Evolutionary conservation across 2,888 invertebrate species (phyloP), one percentile per base, ranked within the genome.

Genomic region (Stomorhina lunata): DNA sequence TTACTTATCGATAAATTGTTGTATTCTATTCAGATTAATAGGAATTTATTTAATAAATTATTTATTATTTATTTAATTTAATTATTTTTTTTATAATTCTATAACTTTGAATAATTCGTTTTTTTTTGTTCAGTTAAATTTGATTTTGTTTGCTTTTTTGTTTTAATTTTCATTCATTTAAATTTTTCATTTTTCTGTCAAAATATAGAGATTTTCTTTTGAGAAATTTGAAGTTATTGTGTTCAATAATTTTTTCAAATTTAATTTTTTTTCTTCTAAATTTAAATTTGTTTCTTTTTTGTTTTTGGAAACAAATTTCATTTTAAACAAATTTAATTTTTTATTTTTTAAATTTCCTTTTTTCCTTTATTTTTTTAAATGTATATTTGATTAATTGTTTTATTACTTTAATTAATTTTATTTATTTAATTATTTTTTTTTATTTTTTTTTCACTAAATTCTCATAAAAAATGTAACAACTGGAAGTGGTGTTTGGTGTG

Each of bases 401-500:
- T 69, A 53, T 32, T 65, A 66, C 20, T n/a, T 48, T 65, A 50
- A 57, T 55, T 75, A 55, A 29, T 43, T 72, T 27, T 76, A 45
- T 55, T 61, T 72, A 76, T 65, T 84, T 85, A 84, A 85, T 61
- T 40, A 2, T 57, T 65, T 71, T 17, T 15, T 32, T 32, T 71
- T 40, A n/a, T 68, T 10, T 9, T 59, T 72, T 48, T 40, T 75
- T 22, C 22, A 40, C 65, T 75, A 66, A 71, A 66, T 79, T 82
- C 75, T 79, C 82, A 79, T 82, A 82, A 76, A 82, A 82, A 82
- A 82, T 82, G 65, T 82, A 82, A 82, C 82, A 82, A 82, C 82
- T 89, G 88, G 88, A 89, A 89, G 89, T 89, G 87, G 87, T 86
- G 83, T 87, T 88, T 82, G 75, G 86, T 89, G 90, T 89, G 88